These are phyloP conservation scores for Amyelois transitella DNA, from an alignment of 1,140 invertebrate genomes.

Conservation along the genomic window DNA sequence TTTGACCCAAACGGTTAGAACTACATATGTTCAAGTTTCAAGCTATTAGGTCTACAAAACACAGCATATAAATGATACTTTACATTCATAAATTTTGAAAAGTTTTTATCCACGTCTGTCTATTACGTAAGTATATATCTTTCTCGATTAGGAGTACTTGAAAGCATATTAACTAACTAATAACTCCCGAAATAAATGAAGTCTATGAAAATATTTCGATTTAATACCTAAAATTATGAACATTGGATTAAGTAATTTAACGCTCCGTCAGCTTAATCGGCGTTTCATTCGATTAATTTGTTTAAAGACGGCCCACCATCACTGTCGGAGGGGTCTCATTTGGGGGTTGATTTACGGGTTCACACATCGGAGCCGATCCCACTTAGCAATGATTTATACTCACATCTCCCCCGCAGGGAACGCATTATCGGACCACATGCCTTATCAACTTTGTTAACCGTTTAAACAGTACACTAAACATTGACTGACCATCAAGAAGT, in stretches of 20 bases:
- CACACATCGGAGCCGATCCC: conserved; percentile 67
- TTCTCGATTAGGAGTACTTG: no score
- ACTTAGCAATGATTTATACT: conserved; percentile 71
- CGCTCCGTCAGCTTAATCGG: background rate
- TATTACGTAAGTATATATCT: no score
- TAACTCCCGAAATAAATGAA: no score
- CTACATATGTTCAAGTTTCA: no score
- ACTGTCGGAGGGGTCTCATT: conserved; percentile 52
- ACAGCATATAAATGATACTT: no score
- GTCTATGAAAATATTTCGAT: no score
- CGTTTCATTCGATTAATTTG: conserved; percentile 26
- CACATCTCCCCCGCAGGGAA: conserved; percentile 58
- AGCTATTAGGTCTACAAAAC: no score
- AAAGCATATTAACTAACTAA: no score
- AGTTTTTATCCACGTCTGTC: no score
- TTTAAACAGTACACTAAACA: background rate
- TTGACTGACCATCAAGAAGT: background rate
- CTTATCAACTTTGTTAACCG: conserved; percentile 64
- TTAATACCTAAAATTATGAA: no score
- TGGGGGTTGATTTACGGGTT: conserved; percentile 70
- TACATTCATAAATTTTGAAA: no score
- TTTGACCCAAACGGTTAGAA: no score
- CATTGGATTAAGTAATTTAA: background rate
- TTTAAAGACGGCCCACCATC: conserved; percentile 37
- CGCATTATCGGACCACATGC: conserved; percentile 66